phyloP scores from a whole-genome alignment of 1,140 invertebrate species.

The Bombus consobrinus region DNA sequence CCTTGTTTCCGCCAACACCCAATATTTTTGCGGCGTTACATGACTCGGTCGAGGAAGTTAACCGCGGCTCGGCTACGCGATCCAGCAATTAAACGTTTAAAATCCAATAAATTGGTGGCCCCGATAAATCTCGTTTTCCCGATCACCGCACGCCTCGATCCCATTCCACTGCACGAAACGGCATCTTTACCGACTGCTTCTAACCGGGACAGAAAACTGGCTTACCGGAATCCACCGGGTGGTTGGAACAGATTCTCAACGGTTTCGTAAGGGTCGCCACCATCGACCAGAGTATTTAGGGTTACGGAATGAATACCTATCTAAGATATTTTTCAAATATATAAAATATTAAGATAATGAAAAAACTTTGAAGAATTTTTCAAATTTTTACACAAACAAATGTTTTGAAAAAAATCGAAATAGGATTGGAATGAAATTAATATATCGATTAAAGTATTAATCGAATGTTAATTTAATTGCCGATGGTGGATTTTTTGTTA shows the following conservation, averaged over 20 bases:
- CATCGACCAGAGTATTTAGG: conserved; percentile 25
- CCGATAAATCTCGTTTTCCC: conserved; percentile 68
- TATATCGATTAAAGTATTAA: background rate
- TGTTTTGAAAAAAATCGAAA: background rate
- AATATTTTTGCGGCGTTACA: conserved; percentile 67
- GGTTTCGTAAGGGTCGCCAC: conserved; percentile 61
- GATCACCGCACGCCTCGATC: conserved; percentile 51
- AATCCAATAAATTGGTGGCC: conserved; percentile 74
- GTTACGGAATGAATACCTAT: too few species aligned
- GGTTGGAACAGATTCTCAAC: conserved; percentile 47
- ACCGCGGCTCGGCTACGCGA: conserved; percentile 59
- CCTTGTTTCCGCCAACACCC: conserved; percentile 61
- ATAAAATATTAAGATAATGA: background rate
- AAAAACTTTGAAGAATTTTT: background rate
- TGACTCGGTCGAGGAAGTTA: conserved; percentile 63
- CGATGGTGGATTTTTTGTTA: background rate
- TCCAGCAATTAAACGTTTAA: conserved; percentile 74
- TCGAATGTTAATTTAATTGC: too few species aligned
- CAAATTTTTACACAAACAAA: background rate
- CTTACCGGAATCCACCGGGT: conserved; percentile 50
- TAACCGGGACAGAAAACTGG: conserved; percentile 51
- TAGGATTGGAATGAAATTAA: background rate
- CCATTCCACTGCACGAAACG: background rate
- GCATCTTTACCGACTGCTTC: conserved; percentile 56
- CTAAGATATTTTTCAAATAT: background rate